Base-by-base conservation (phyloP, 2,888 invertebrate species). In the Rhorus exstirpatorius region DNA sequence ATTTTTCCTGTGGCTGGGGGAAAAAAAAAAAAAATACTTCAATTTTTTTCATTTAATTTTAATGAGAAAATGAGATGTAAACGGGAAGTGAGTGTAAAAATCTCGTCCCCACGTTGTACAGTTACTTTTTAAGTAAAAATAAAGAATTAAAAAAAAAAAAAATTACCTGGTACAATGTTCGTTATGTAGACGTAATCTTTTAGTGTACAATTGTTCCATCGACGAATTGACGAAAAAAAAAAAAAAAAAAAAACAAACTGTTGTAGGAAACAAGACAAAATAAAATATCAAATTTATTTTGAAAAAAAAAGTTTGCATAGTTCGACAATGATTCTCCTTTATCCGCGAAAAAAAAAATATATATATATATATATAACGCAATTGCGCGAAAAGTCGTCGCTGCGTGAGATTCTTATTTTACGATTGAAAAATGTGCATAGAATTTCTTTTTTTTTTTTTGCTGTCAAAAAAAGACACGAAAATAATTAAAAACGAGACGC, bases 211-310 rank as follows among this genome's bases (percentile, higher is more conserved):
- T 38, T 79, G 53, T 17, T 41, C 51, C 19, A 68, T 51, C 58
- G 38, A n/a, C 35, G 21, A 24, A 10, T 53, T 46, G 31, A 3
- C 31, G 1, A 63, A 38, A 6, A 26, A 17, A 41, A 8, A 10
- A 58, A 1, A 26, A 26, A 19, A 8, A 61, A 49, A 24, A 44
- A 0, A 17, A n/a, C 7, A n/a, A n/a, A 10, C 41, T 38, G 44
- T 46, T 74, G 41, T 58, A 72, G 35, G 1, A 51, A 72, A 46
- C 41, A 71, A 60, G 31, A 35, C 14, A n/a, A 72, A 81, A 81
- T 71, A 81, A 81, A 72, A 60, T 72, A 76, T 65, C 7, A 71
- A 67, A 60, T 81, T 72, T 81, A 81, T 81, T 77, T 44, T 71
- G 3, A 41, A 61, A 17, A 46, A 63, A 72, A 76, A 49, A 61